Evolutionary conservation across 2,797 vertebrate species (phyloP).

Genomic region (Galagoides demidoff): DNA sequence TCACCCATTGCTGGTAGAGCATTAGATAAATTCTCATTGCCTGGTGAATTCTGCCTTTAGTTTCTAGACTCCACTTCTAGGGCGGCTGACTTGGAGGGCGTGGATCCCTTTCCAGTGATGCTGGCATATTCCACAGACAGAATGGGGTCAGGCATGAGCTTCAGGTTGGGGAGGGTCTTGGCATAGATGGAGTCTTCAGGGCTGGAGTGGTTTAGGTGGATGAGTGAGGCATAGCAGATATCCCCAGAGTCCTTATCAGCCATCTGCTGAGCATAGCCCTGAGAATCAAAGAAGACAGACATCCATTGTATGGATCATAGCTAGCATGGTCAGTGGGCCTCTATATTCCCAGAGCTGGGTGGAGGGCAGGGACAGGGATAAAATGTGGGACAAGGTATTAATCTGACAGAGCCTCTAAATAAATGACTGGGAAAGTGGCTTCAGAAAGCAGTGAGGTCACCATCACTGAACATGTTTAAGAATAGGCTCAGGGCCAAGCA

Average conservation of each 20-base stretch:
- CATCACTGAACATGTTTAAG: neutral
- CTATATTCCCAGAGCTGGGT: neutral
- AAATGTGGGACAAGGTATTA: neutral
- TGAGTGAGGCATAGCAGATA: slow-evolving; percentile 56
- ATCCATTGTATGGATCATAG: neutral
- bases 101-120: neutral
- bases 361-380: neutral
- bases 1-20: neutral
- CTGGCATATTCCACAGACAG: slow-evolving; percentile 60
- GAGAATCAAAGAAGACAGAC: neutral
- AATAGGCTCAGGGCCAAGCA: neutral
- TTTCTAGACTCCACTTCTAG: neutral
- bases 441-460: neutral
- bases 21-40: neutral
- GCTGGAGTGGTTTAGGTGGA: neutral
- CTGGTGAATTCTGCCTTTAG: neutral
- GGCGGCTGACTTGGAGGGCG: neutral
- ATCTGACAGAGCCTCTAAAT: neutral
- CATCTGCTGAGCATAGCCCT: neutral
- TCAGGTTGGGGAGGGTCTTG: neutral
- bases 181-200: neutral
- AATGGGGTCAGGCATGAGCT: neutral
- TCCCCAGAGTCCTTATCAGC: neutral
- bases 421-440: neutral
- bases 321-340: neutral